Evolutionary conservation across 2,888 invertebrate genomes (phyloP).

Genomic region (Philaethria dido): DNA sequence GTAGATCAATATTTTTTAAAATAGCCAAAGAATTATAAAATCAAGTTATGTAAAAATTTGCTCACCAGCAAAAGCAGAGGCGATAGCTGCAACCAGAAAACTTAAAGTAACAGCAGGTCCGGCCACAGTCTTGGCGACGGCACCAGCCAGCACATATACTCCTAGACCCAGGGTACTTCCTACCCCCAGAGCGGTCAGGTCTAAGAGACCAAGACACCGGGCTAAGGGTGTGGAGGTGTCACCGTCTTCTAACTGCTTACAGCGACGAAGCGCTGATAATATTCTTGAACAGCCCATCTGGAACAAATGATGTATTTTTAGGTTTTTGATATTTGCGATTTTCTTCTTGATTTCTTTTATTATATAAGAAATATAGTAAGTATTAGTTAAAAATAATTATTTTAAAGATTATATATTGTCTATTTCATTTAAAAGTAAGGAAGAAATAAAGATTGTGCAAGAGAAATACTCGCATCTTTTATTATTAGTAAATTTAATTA

Average conservation of each 20-base stretch:
- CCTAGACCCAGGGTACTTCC: constrained; percentile 96
- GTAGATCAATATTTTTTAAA: too few species aligned
- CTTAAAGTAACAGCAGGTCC: constrained; percentile 96
- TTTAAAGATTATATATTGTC: too few species aligned
- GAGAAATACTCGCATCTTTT: too few species aligned
- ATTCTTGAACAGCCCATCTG: constrained; percentile 71
- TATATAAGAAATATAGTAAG: too few species aligned
- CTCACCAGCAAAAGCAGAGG: constrained; percentile 95
- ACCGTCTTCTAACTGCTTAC: constrained; percentile 76
- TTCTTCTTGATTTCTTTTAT: too few species aligned
- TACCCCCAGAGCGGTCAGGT: constrained; percentile 94
- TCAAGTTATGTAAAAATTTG: constrained; percentile 28
- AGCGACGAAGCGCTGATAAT: constrained; percentile 66
- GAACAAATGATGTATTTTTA: constrained; percentile 28
- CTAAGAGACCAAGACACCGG: constrained; percentile 90
- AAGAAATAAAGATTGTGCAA: too few species aligned
- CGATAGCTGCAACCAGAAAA: constrained; percentile 95
- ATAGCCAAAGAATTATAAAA: too few species aligned
- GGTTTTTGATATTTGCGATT: background rate
- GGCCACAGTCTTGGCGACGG: constrained; percentile 92
- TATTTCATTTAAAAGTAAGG: too few species aligned
- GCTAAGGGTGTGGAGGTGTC: constrained; percentile 68
- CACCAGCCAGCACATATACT: constrained; percentile 96
- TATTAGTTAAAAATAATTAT: too few species aligned
- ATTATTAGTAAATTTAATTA: too few species aligned